Evolutionary conservation across 2,888 invertebrate genomes (phyloP).

Genomic region (Eupithecia insigniata): DNA sequence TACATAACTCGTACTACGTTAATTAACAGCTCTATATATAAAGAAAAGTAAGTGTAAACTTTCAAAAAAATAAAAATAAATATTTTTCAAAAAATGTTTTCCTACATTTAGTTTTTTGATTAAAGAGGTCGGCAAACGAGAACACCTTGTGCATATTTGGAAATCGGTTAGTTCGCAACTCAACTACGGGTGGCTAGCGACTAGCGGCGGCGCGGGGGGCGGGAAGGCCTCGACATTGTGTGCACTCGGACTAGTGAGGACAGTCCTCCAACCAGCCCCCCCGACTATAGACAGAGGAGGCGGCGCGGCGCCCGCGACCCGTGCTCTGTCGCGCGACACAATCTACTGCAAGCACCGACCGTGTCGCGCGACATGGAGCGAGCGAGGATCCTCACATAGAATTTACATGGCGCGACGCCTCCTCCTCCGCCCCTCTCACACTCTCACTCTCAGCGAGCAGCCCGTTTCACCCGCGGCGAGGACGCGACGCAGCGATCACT

Average conservation of each 20-base stretch:
- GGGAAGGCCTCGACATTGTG: background rate
- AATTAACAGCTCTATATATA: constrained; percentile 55
- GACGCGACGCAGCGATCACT: constrained; percentile 10
- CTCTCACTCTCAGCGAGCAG: too few species aligned
- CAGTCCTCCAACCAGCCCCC: background rate
- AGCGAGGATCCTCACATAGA: background rate
- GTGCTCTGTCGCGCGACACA: background rate
- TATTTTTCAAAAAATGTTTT: constrained; percentile 53
- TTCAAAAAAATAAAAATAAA: constrained; percentile 58
- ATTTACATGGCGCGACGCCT: background rate
- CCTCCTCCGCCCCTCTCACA: background rate
- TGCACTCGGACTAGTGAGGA: too few species aligned
- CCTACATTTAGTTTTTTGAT: constrained; percentile 41
- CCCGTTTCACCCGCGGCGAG: too few species aligned
- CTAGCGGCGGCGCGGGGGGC: background rate
- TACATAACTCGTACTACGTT: constrained; percentile 62
- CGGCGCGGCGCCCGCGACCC: background rate
- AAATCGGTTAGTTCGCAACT: constrained; percentile 48
- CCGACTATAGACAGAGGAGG: background rate
- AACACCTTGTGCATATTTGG: constrained; percentile 44
- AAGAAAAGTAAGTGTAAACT: constrained; percentile 57
- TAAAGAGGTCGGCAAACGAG: constrained; percentile 44
- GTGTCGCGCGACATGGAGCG: background rate
- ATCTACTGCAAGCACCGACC: background rate
- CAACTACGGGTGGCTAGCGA: constrained; percentile 32